phyloP scores from a whole-genome alignment of 2,888 invertebrate genomes.

The Coleophora flavipennella region DNA sequence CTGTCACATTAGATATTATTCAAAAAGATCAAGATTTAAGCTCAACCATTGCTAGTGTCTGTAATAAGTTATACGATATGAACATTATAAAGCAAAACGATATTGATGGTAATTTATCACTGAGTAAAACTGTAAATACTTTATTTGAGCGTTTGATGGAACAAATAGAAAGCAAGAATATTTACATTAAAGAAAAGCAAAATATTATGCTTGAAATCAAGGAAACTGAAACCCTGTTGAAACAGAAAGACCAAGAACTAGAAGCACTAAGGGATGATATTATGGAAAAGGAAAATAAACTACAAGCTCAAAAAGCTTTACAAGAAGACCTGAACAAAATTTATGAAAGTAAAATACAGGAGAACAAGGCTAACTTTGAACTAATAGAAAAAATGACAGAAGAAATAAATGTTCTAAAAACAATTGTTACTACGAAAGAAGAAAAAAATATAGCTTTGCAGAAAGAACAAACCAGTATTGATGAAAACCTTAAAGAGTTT shows the following conservation, averaged over 20 bases:
- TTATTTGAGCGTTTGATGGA: conserved; percentile 35
- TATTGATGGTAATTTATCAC: conserved; percentile 26
- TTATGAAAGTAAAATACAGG: conserved; percentile 31
- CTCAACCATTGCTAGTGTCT: conserved; percentile 30
- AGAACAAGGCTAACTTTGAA: conserved; percentile 28
- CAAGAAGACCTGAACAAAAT: conserved; percentile 29
- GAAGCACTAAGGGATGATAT: conserved; percentile 24
- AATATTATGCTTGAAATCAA: conserved; percentile 25
- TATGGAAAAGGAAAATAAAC: conserved; percentile 24
- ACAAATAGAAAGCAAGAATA: conserved; percentile 14
- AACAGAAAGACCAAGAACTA: conserved; percentile 32
- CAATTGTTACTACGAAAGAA: conserved; percentile 22
- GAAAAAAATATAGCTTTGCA: conserved; percentile 10
- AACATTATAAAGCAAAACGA: conserved; percentile 28
- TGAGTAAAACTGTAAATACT: conserved; percentile 25
- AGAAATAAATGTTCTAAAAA: conserved; percentile 34
- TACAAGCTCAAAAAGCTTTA: conserved; percentile 22
- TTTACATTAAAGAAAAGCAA: conserved; percentile 22
- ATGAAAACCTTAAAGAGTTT: conserved; percentile 11
- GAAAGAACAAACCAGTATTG: conserved; percentile 8
- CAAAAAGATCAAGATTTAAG: conserved; percentile 38
- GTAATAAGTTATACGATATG: conserved; percentile 28
- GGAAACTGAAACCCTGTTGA: conserved; percentile 23
- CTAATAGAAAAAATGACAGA: conserved; percentile 29
- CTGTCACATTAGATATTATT: conserved; percentile 49